Percentiles rank a stretch among this genome's conserved stretches.
Evolutionary conservation across 2,113 vertebrate genomes (phyloP).

Genomic region (Chamaetylas fuelleborni): DNA sequence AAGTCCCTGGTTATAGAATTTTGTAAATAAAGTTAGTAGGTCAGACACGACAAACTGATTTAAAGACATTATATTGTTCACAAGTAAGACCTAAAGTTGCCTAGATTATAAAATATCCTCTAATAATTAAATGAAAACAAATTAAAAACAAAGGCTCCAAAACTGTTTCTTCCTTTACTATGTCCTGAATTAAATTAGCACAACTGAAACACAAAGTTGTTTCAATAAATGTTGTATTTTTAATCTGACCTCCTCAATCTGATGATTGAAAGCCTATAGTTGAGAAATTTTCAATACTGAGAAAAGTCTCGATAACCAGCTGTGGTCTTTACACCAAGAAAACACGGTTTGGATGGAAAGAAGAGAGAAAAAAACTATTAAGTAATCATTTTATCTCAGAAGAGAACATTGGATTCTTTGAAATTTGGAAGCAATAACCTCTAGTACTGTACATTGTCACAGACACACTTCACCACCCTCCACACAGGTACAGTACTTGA

Average conservation of each 20-base stretch:
- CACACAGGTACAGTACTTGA: neutral
- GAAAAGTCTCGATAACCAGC: neutral
- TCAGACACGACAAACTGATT: neutral
- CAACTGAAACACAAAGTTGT: neutral
- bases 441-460: neutral
- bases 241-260: neutral
- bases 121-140: neutral
- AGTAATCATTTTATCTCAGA: neutral
- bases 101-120: neutral
- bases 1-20: neutral
- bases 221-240: neutral
- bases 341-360: neutral
- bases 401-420: neutral
- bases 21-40: neutral
- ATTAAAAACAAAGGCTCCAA: neutral
- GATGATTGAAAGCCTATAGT: neutral
- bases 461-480: neutral
- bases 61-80: neutral
- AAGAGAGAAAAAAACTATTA: neutral
- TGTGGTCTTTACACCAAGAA: neutral
- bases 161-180: neutral
- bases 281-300: neutral
- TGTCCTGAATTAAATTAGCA: neutral
- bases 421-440: neutral
- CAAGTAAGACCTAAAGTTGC: neutral